Base-by-base conservation (phyloP, 1,140 invertebrate genomes). In the Drosophila chauvacae region DNA sequence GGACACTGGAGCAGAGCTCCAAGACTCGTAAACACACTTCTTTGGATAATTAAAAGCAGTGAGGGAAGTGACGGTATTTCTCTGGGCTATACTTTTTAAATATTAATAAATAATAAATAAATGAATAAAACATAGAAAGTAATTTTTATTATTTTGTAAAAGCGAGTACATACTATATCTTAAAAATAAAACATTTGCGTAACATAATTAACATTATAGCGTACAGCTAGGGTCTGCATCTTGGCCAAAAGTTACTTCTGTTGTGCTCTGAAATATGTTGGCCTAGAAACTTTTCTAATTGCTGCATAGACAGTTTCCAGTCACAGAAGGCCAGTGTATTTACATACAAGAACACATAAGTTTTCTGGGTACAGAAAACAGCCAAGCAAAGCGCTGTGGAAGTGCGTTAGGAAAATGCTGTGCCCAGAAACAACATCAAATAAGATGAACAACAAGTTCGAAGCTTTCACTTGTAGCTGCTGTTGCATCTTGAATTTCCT, bases 271-370 rank as follows among this genome's bases (percentile, higher is more conserved):
- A 71, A 82, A 58, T 64, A 53, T 58, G 55, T 70, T 75, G 47
- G 53, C 37, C 14, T 58, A 63, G 63, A 35, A 87, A 86, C 70
- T 86, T 86, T 86, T 87, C 57, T 88, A 86, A 86, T 86, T 86
- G 83, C 69, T 75, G 76, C 76, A 68, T 70, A 70, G 68, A 80
- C 80, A 87, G 61, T 83, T 70, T 87, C 56, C 33, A 81, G 74
- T 47, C 53, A 60, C 35, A 48, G 68, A 69, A 60, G 44, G 71
- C n/a, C 61, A 35, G 51, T 18, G 48, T 58, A 62, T 50, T 61
- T 62, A 79, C 57, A 60, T 63, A 70, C 26, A 30, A 41, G 51
- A 35, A 35, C 28, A 30, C 39, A 75, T 20, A 18, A 13, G 26
- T 23, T 26, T 63, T 39, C 63, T 47, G 45, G 26, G n/a, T 48